Evolutionary conservation across 2,113 vertebrate genomes (phyloP), one percentile per base, ranked within the genome.

Genomic region (Amphilophus citrinellus): DNA sequence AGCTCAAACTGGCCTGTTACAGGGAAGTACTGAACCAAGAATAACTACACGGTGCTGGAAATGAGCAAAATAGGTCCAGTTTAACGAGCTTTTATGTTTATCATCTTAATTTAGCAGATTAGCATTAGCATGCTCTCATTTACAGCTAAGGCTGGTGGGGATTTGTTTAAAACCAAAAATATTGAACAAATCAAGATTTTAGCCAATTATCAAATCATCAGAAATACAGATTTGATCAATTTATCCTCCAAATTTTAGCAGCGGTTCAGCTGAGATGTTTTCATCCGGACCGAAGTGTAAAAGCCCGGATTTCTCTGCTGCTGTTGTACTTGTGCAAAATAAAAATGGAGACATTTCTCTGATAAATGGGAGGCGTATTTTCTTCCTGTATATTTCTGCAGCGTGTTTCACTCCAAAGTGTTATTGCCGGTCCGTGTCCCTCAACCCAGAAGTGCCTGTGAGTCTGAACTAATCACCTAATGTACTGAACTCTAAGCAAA

Each of bases 381-480:
- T 73, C 47, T 53, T 27, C 6, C 32, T n/a, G n/a, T 14, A 14
- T 2, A n/a, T 53, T 17, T 53, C 10, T 5, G 27, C 6, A 13
- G 9, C 13, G 62, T 35, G n/a, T 71, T 61, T 53, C 27, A 32
- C 68, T 73, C 27, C 10, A 73, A 56, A 73, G 27, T 53, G 0
- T 73, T 47, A 39, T 20, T 44, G 42, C 60, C 3, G 47, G 76
- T 61, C 60, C 0, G 62, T 6, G 2, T 47, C 73, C 58, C 24
- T 85, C 50, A 35, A 62, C 42, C 37, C 5, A 68, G 81, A 86
- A 79, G 27, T 89, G 88, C 80, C 84, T 84, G 75, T 39, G 57
- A 37, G 80, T 81, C 62, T 62, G 68, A 71, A 47, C 89, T 82
- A 93, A 93, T 95, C 85, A 83, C 61, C 91, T 92, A 91, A 94